phyloP scores from a whole-genome alignment of 2,888 invertebrate genomes.

The Lutraria lutraria region DNA sequence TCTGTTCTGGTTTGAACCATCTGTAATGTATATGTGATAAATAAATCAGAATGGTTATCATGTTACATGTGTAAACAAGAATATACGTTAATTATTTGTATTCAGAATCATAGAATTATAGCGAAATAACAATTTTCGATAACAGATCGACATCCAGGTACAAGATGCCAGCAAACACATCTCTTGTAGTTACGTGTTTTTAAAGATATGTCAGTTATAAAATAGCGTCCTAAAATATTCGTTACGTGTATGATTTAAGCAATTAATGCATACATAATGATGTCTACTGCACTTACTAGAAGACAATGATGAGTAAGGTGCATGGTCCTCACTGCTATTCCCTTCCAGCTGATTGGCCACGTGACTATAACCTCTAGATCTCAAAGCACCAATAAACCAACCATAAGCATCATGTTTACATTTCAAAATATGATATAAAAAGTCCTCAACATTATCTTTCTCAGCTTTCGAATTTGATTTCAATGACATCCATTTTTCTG shows the following conservation, averaged over 20 bases:
- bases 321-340: constrained; percentile 17
- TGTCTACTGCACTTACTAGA: constrained; percentile 46
- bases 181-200: too few relatives aligned
- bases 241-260: too few relatives aligned
- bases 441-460: constrained; percentile 67
- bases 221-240: too few relatives aligned
- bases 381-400: constrained; percentile 57
- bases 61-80: too few relatives aligned
- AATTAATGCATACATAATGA: too few relatives aligned
- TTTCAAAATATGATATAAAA: constrained; percentile 65
- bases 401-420: constrained; percentile 56
- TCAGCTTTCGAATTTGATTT: constrained; percentile 61
- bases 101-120: too few relatives aligned
- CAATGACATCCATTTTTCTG: constrained; percentile 68
- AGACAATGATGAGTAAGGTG: constrained; percentile 40
- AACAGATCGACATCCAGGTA: too few relatives aligned
- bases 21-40: constrained; percentile 15
- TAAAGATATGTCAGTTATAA: too few relatives aligned
- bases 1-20: constrained; percentile 41
- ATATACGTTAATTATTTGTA: too few relatives aligned
- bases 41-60: not conserved
- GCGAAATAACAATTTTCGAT: too few relatives aligned
- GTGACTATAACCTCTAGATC: constrained; percentile 56
- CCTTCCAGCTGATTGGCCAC: constrained; percentile 67
- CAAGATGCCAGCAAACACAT: too few relatives aligned